Evolutionary conservation across 2,797 vertebrate species (phyloP), one percentile per base, ranked within the genome.

Genomic region (Mormyrops boulengeri): DNA sequence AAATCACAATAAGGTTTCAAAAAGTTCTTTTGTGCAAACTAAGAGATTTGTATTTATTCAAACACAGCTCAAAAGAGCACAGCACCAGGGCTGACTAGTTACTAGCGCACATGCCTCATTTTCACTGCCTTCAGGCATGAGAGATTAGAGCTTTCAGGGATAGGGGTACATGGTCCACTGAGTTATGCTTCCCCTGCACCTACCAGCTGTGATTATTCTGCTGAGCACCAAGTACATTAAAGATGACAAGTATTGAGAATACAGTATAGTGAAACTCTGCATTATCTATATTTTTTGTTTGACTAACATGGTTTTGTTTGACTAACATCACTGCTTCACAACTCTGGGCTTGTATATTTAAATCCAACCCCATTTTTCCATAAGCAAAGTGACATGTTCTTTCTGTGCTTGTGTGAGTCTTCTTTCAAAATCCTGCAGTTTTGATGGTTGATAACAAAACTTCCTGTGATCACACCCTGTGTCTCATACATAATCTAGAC

Each of bases 61-160:
- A 44, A 19, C 73, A 41, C 17, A 80, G 38, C 73, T n/a, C 34
- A n/a, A 55, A 17, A 49, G 80, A 85, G 55, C 34, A 26, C 19
- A 41, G 30, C 30, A 34, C 80, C 88, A 82, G 60, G 88, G 69
- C 30, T 55, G 73, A 89, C 88, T 55, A 57, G 53, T 30, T 2
- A 66, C 88, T 38, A 49, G 55, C 41, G 17, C 80, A 30, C 53
- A 85, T 41, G 53, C 77, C 82, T 89, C 88, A 62, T 62, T 85
- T 57, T 84, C 88, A 19, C 53, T 55, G 50, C 88, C 41, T 52
- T 62, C n/a, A 85, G 57, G 44, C n/a, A 34, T 85, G 80, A 89
- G 41, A 49, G 88, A 85, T 22, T 30, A 8, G 34, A 53, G 84
- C 44, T 49, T 86, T 17, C 11, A 60, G 52, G 52, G 47, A 89